Percentiles rank a stretch among this genome's conserved stretches.
These are phyloP conservation scores for Hyles lineata DNA, from an alignment of 2,888 invertebrate genomes.

Conservation along the genomic window DNA sequence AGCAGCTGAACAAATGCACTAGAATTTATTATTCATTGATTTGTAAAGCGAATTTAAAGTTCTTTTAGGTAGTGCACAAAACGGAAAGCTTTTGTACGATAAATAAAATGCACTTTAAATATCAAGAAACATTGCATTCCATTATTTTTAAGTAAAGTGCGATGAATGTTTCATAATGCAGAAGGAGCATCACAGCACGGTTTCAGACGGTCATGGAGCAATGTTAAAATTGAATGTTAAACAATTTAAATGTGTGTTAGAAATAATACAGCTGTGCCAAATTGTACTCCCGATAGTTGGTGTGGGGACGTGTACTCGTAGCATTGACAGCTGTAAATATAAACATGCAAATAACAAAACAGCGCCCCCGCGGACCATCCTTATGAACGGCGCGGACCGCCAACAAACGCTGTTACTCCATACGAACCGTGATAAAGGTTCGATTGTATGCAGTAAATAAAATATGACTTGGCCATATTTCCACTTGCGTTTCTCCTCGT, in stretches of 20 bases:
- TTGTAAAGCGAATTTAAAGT: conserved; percentile 46
- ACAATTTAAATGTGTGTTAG: conserved; percentile 10
- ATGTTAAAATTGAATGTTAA: conserved; percentile 14
- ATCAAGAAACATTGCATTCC: conserved; percentile 19
- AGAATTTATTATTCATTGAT: conserved; percentile 53
- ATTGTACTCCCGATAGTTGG: conserved; percentile 36
- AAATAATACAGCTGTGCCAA: conserved; percentile 23
- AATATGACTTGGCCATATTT: conserved; percentile 84
- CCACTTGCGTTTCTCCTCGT: conserved; percentile 80
- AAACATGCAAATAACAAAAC: conserved; percentile 58
- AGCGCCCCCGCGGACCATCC: conserved; percentile 56
- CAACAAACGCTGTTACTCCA: conserved; percentile 75
- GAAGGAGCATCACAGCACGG: not conserved
- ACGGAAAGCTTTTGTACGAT: conserved; percentile 35
- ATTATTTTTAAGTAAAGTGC: not conserved
- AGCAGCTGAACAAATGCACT: conserved; percentile 47
- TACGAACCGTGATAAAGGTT: conserved; percentile 82
- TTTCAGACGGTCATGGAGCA: not conserved
- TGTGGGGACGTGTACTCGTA: conserved; percentile 44
- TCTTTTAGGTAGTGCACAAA: conserved; percentile 39
- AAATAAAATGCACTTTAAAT: conserved; percentile 43
- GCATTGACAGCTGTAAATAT: conserved; percentile 57
- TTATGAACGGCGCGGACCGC: conserved; percentile 67
- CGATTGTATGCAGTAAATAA: conserved; percentile 85
- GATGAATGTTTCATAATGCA: not conserved